These are phyloP conservation scores for Trogon surrucura DNA, from an alignment of 2,113 vertebrate species.

Conservation along the genomic window DNA sequence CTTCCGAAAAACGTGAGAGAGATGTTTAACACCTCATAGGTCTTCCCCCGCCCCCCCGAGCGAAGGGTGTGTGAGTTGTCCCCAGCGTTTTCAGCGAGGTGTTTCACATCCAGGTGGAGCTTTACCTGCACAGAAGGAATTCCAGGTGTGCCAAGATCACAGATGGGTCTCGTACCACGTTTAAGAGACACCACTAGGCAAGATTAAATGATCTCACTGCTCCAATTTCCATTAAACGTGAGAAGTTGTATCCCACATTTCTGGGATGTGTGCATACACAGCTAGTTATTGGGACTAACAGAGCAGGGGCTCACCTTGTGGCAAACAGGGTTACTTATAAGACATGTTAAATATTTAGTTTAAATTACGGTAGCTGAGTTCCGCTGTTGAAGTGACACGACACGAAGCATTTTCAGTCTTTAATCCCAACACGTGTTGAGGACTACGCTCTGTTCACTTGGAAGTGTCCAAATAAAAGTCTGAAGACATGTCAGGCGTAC, in stretches of 20 bases:
- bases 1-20: background rate
- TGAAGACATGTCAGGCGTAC: background rate
- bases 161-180: background rate
- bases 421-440: background rate
- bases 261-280: background rate
- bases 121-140: background rate
- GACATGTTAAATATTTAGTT: fast-evolving
- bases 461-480: background rate
- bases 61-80: background rate
- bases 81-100: background rate
- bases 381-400: background rate
- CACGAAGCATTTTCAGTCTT: background rate
- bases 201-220: background rate
- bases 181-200: background rate
- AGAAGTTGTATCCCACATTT: background rate
- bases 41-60: too few relatives aligned
- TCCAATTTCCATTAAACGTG: background rate
- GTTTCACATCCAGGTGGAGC: background rate
- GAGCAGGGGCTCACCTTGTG: background rate
- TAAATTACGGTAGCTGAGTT: background rate
- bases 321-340: background rate
- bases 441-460: background rate
- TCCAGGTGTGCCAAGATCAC: background rate
- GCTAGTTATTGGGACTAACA: background rate
- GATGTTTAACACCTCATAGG: background rate